Percentiles rank a stretch among this genome's conserved stretches.
Conservation (phyloP, 2,797 vertebrate genomes). For the Darevskia mixta region DNA sequence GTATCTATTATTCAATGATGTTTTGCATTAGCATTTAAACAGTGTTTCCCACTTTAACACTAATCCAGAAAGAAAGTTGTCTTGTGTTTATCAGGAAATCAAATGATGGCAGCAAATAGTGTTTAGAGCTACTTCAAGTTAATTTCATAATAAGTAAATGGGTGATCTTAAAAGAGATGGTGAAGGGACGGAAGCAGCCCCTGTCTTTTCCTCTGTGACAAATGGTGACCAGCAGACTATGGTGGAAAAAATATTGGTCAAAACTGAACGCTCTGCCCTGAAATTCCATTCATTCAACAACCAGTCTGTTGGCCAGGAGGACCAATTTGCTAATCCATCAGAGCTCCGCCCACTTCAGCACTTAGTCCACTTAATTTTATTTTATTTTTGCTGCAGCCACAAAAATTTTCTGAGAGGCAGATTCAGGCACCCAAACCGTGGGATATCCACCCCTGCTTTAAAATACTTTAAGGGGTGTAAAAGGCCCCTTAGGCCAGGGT, state of each 20-base stretch:
- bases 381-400: too few relatives aligned
- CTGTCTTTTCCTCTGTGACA: too few relatives aligned
- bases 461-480: not conserved
- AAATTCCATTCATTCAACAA: not conserved
- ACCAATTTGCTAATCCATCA: too few relatives aligned
- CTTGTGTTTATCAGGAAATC: conserved; percentile 62
- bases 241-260: not conserved
- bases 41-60: conserved; percentile 73
- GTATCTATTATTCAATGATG: conserved; percentile 75
- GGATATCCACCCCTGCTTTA: too few relatives aligned
- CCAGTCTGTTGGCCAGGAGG: too few relatives aligned
- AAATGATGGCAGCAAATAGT: conserved; percentile 42
- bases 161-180: not conserved
- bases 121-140: conserved; percentile 63
- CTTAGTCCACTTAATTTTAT: too few relatives aligned
- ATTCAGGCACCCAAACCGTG: too few relatives aligned
- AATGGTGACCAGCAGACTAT: not conserved
- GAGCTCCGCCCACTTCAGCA: too few relatives aligned
- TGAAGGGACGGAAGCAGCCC: not conserved
- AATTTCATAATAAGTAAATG: conserved; percentile 60
- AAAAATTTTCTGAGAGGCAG: too few relatives aligned
- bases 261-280: too few relatives aligned
- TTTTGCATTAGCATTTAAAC: conserved; percentile 79
- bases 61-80: conserved; percentile 65
- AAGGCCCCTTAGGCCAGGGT: not conserved